Evolutionary conservation across 2,888 invertebrate genomes (phyloP).

Genomic region (Chydorus sphaericus): DNA sequence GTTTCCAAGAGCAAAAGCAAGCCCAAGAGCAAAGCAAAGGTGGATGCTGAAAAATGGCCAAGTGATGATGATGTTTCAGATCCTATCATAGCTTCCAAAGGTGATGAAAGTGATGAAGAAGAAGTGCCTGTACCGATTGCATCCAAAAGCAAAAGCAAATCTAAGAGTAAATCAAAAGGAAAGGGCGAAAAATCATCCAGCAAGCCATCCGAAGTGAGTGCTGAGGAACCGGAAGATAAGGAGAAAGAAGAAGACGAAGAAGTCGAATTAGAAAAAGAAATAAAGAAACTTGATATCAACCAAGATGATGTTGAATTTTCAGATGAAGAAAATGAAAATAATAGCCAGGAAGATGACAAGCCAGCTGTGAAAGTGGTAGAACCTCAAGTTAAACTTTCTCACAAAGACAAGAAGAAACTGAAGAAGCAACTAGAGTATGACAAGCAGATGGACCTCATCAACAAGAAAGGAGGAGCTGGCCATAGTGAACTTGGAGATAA

Average conservation of each 20-base stretch:
- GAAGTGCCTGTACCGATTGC: constrained; percentile 10
- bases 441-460: constrained; percentile 66
- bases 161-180: constrained; percentile 10
- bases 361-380: background rate
- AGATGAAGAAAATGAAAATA: constrained; percentile 11
- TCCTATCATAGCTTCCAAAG: constrained; percentile 5
- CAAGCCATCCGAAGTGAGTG: constrained; percentile 7
- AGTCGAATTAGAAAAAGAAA: constrained; percentile 8
- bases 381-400: constrained; percentile 54
- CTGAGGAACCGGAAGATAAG: constrained; percentile 20
- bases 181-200: constrained; percentile 5
- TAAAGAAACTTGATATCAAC: constrained; percentile 7
- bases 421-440: constrained; percentile 70
- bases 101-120: constrained; percentile 18
- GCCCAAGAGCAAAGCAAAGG: constrained; percentile 18
- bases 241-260: constrained; percentile 36
- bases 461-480: constrained; percentile 74
- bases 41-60: constrained; percentile 19
- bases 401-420: constrained; percentile 80
- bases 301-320: too few species aligned
- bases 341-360: constrained; percentile 6
- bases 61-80: constrained; percentile 15
- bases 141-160: constrained; percentile 8
- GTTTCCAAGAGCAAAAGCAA: too few species aligned
- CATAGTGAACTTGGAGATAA: constrained; percentile 81